phyloP scores from a whole-genome alignment of 2,888 invertebrate species.

The Eristalis arbustorum region DNA sequence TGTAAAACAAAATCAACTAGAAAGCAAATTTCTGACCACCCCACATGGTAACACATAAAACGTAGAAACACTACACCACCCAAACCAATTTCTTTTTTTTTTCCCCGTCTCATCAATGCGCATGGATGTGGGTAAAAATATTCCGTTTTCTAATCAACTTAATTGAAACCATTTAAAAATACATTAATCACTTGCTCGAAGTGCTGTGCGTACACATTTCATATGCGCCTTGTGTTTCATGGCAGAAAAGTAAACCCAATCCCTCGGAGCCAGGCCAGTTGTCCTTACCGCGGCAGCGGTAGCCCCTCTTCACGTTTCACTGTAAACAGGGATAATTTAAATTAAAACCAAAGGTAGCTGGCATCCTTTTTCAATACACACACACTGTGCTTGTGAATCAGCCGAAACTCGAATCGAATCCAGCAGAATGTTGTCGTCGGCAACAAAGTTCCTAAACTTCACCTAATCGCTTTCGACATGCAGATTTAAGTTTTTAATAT shows the following conservation, averaged over 20 bases:
- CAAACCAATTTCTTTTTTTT: background rate
- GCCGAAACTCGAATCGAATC: conserved; percentile 55
- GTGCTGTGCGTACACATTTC: conserved; percentile 32
- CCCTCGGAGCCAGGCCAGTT: conserved; percentile 37
- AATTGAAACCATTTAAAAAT: conserved; percentile 79
- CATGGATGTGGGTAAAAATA: conserved; percentile 3
- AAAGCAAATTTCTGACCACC: background rate
- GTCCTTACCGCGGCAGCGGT: conserved; percentile 46
- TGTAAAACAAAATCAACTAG: no score
- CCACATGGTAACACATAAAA: background rate
- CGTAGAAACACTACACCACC: background rate
- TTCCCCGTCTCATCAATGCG: background rate
- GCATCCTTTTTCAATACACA: conserved; percentile 17
- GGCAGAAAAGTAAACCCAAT: conserved; percentile 21
- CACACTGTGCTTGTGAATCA: conserved; percentile 7
- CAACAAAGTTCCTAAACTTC: conserved; percentile 65
- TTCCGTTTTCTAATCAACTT: conserved; percentile 72
- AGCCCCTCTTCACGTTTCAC: conserved; percentile 2
- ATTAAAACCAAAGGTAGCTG: conserved; percentile 60
- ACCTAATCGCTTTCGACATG: conserved; percentile 81
- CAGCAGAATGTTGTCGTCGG: conserved; percentile 55
- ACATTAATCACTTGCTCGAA: conserved; percentile 76
- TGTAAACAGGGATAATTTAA: conserved; percentile 46
- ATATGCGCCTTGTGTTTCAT: conserved; percentile 53
- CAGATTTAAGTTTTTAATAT: conserved; percentile 79